Evolutionary conservation across 1,140 invertebrate genomes (phyloP).

Genomic region (Marisa cornuarietis): DNA sequence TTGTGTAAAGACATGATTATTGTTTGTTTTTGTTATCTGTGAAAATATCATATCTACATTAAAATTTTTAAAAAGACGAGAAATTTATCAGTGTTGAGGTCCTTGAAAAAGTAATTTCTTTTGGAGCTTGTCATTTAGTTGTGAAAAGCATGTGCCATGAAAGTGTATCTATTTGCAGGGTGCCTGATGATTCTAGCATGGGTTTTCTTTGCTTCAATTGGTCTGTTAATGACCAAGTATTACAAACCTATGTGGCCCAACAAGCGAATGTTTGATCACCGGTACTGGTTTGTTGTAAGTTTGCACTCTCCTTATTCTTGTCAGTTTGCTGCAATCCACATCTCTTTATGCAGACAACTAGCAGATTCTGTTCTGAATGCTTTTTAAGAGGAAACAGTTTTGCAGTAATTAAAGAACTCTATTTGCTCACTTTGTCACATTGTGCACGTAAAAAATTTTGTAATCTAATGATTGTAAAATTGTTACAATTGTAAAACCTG

Average conservation of each 20-base stretch:
- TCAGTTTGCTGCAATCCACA: too few relatives aligned
- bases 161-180: slow-evolving; percentile 53
- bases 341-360: too few relatives aligned
- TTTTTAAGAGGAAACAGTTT: too few relatives aligned
- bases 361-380: too few relatives aligned
- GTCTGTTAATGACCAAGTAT: slow-evolving; percentile 91
- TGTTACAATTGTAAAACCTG: too few relatives aligned
- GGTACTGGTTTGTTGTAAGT: slow-evolving; percentile 84
- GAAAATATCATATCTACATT: background rate
- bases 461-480: too few relatives aligned
- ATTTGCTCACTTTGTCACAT: too few relatives aligned
- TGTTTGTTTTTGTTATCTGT: too few relatives aligned
- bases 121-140: background rate
- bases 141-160: background rate
- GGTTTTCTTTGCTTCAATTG: slow-evolving; percentile 89
- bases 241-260: slow-evolving; percentile 91
- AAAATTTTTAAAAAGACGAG: background rate
- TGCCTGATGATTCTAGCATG: slow-evolving; percentile 88
- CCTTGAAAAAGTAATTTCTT: background rate
- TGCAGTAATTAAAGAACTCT: too few relatives aligned
- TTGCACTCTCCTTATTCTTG: background rate
- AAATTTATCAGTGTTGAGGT: background rate
- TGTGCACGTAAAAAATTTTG: too few relatives aligned
- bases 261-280: slow-evolving; percentile 81
- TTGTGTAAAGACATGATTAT: too few relatives aligned